Evolutionary conservation across 2,888 invertebrate species (phyloP).

Genomic region (Eueremaeus valkanovi): DNA sequence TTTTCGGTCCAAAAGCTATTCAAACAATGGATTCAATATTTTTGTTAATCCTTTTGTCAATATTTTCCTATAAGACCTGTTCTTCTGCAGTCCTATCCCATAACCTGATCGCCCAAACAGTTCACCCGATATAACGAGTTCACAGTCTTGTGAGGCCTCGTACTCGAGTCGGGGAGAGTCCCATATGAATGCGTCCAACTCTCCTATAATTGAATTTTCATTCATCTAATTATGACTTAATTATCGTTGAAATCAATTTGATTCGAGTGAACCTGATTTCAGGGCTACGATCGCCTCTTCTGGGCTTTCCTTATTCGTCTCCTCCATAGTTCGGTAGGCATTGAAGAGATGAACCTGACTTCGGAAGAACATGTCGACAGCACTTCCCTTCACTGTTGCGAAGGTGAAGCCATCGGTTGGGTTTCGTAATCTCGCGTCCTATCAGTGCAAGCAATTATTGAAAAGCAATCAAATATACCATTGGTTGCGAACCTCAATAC

Average conservation of each 20-base stretch:
- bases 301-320: conserved; percentile 88
- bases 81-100: conserved; percentile 90
- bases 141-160: conserved; percentile 95
- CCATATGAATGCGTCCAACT: conserved; percentile 96
- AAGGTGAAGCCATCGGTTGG: conserved; percentile 98
- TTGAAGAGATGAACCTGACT: conserved; percentile 96
- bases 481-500: conserved; percentile 27
- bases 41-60: background rate
- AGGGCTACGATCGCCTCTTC: conserved; percentile 92
- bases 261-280: conserved; percentile 64
- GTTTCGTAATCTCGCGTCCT: conserved; percentile 90
- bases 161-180: conserved; percentile 96
- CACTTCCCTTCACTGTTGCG: conserved; percentile 94
- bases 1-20: conserved; percentile 88
- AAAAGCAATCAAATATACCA: background rate
- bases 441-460: background rate
- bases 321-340: conserved; percentile 99
- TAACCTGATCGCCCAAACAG: conserved; percentile 96
- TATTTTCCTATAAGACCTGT: conserved; percentile 50
- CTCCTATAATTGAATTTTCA: conserved; percentile 11
- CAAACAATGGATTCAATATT: background rate
- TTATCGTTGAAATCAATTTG: background rate
- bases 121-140: conserved; percentile 93
- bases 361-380: conserved; percentile 97
- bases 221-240: background rate